Evolutionary conservation across 2,113 vertebrate species (phyloP).

Genomic region (Elgaria multicarinata): DNA sequence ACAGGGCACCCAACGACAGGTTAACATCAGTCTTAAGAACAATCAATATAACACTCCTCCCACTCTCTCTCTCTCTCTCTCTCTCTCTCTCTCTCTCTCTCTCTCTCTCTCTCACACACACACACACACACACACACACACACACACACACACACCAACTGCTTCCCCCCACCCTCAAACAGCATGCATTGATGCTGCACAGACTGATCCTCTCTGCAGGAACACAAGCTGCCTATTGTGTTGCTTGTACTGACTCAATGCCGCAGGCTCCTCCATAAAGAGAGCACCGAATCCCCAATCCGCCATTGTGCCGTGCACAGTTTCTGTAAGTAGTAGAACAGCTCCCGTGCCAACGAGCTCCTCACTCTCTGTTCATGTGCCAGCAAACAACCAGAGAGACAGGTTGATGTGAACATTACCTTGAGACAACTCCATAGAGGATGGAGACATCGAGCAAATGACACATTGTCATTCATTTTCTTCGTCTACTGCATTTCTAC

Average conservation of each 20-base stretch:
- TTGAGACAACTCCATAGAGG: neutral
- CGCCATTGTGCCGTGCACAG: neutral
- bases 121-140: neutral
- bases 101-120: neutral
- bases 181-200: neutral
- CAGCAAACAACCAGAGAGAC: neutral
- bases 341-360: neutral
- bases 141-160: too few relatives aligned
- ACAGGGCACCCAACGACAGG: neutral
- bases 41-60: neutral
- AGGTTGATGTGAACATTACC: neutral
- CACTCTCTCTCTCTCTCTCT: neutral
- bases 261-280: conserved; percentile 1
- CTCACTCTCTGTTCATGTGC: neutral
- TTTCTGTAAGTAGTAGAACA: neutral
- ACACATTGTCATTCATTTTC: too few relatives aligned
- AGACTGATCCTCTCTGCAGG: neutral
- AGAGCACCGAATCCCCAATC: neutral
- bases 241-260: neutral
- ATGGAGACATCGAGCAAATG: neutral
- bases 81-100: too few relatives aligned
- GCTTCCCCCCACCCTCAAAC: conserved; percentile 2
- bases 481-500: too few relatives aligned
- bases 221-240: neutral
- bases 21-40: neutral